Conservation (phyloP, 2,888 invertebrate genomes). For the Drosophila buzzatii region DNA sequence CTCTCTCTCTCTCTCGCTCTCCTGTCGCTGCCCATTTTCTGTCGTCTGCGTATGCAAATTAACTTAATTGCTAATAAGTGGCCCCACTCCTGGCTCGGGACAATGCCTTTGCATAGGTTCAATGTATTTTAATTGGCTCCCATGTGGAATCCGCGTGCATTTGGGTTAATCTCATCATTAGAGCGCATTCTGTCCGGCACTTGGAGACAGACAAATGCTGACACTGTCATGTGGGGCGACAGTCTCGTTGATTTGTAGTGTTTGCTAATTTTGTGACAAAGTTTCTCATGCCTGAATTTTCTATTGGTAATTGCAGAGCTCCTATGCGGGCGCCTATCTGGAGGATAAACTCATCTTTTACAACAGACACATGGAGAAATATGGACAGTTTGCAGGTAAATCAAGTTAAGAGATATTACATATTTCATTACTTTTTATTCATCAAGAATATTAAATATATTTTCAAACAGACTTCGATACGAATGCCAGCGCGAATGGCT, state of each 20-base stretch:
- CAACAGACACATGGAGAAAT: conserved; percentile 82
- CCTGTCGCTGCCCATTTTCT: conserved; percentile 35
- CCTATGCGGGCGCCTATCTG: conserved; percentile 84
- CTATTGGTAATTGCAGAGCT: conserved; percentile 74
- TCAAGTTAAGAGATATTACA: background rate
- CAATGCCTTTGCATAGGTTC: conserved; percentile 75
- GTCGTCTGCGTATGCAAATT: conserved; percentile 85
- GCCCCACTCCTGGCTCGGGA: conserved; percentile 28
- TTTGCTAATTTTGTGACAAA: background rate
- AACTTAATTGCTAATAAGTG: conserved; percentile 84
- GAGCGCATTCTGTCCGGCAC: conserved; percentile 64
- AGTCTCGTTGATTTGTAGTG: conserved; percentile 17
- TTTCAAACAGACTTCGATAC: conserved; percentile 85
- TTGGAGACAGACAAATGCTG: conserved; percentile 50
- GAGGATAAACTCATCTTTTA: conserved; percentile 84
- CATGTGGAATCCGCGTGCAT: conserved; percentile 38
- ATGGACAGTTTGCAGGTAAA: conserved; percentile 84
- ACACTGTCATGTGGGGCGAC: conserved; percentile 64
- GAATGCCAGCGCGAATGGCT: conserved; percentile 85
- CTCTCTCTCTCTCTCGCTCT: background rate
- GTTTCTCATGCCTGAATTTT: conserved; percentile 18
- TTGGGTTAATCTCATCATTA: conserved; percentile 82
- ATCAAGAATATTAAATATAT: background rate
- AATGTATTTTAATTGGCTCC: conserved; percentile 84
- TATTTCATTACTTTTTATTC: background rate